phyloP scores from a whole-genome alignment of 2,113 vertebrate genomes.

The Ictalurus punctatus region DNA sequence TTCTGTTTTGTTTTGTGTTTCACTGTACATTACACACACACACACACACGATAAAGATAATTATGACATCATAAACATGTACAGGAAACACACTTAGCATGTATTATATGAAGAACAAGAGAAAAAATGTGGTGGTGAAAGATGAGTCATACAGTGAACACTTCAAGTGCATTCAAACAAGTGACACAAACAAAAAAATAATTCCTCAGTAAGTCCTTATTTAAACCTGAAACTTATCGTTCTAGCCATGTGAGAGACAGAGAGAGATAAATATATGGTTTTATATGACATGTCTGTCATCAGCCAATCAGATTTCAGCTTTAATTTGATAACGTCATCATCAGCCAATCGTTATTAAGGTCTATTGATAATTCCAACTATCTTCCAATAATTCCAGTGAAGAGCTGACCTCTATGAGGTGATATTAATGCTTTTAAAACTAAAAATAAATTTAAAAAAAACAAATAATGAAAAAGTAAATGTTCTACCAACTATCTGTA shows the following conservation, averaged over 20 bases:
- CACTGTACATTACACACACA: background rate
- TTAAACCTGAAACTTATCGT: background rate
- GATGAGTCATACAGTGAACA: background rate
- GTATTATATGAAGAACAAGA: background rate
- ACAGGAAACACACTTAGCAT: slow-evolving; percentile 16
- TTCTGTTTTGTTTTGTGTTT: background rate
- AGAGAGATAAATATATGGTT: background rate
- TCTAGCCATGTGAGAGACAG: background rate
- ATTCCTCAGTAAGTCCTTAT: background rate
- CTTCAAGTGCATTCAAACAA: background rate
- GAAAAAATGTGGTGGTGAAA: slow-evolving; percentile 18
- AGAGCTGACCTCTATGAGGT: background rate
- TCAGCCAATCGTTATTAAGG: background rate
- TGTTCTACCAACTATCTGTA: background rate
- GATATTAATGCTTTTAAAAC: background rate
- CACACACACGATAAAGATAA: background rate
- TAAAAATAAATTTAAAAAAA: background rate
- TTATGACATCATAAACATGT: background rate
- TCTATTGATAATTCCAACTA: background rate
- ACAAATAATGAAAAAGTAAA: background rate
- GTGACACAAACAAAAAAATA: background rate
- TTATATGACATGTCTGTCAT: background rate
- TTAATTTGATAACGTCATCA: background rate
- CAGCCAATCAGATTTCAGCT: background rate
- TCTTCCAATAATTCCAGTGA: background rate